phyloP scores from a whole-genome alignment of 2,797 vertebrate genomes.

The Alfaro cultratus region DNA sequence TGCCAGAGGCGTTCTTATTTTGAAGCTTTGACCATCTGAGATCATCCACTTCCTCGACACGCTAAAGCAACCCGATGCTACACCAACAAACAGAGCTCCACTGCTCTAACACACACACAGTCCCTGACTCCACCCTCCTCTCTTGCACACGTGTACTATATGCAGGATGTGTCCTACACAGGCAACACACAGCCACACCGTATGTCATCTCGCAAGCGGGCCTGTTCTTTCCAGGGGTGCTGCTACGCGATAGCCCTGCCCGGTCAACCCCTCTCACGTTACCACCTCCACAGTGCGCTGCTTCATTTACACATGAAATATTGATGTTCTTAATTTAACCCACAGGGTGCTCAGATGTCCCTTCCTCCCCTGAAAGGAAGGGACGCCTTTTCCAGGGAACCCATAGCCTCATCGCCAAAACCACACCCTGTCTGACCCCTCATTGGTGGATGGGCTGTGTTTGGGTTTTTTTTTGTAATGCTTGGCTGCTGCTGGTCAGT shows the following conservation, averaged over 20 bases:
- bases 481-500: slow-evolving; percentile 15
- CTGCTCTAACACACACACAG: slow-evolving; percentile 27
- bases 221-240: slow-evolving; percentile 66
- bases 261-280: slow-evolving; percentile 73
- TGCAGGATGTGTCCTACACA: slow-evolving; percentile 9
- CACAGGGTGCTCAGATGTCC: slow-evolving; percentile 74
- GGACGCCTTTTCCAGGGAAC: slow-evolving; percentile 44
- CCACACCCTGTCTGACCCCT: slow-evolving; percentile 12
- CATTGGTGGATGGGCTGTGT: slow-evolving; percentile 39
- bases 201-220: slow-evolving; percentile 48
- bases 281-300: slow-evolving; percentile 70
- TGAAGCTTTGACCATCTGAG: slow-evolving; percentile 27
- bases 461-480: background rate
- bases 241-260: slow-evolving; percentile 66
- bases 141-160: slow-evolving; percentile 13
- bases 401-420: slow-evolving; percentile 4
- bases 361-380: slow-evolving; percentile 32
- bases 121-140: slow-evolving; percentile 16
- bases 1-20: slow-evolving; percentile 48
- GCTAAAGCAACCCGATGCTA: slow-evolving; percentile 44
- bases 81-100: slow-evolving; percentile 45
- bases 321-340: slow-evolving; percentile 83
- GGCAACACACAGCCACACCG: slow-evolving; percentile 30
- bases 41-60: slow-evolving; percentile 50
- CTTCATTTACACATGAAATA: slow-evolving; percentile 85